phyloP scores from a whole-genome alignment of 1,140 invertebrate genomes.

The Heliconius hermathena region DNA sequence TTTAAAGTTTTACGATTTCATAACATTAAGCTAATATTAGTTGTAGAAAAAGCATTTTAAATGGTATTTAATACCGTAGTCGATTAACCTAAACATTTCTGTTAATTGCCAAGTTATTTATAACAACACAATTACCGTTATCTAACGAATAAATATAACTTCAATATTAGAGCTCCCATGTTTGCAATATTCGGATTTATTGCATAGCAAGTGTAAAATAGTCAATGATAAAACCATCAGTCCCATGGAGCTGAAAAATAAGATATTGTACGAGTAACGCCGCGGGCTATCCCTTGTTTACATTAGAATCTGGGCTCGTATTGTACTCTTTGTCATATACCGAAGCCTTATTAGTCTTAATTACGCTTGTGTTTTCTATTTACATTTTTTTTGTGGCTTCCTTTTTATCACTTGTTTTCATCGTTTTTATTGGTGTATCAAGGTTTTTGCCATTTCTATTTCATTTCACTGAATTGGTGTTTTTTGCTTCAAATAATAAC shows the following conservation, averaged over 20 bases:
- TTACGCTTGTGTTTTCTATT: slow-evolving; percentile 57
- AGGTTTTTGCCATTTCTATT: slow-evolving; percentile 39
- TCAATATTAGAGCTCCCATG: slow-evolving; percentile 1
- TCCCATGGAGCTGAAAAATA: slow-evolving; percentile 17
- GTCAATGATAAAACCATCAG: slow-evolving; percentile 23
- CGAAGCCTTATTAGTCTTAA: slow-evolving; percentile 65
- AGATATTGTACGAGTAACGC: slow-evolving; percentile 29
- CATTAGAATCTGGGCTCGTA: slow-evolving; percentile 43
- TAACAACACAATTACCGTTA: slow-evolving; percentile 9
- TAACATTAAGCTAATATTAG: too few species aligned
- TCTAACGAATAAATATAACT: slow-evolving; percentile 4
- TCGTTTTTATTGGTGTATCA: slow-evolving; percentile 15
- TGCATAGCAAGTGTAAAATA: slow-evolving; percentile 22
- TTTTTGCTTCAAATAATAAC: slow-evolving; percentile 13
- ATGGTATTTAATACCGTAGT: too few species aligned
- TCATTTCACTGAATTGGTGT: slow-evolving; percentile 14
- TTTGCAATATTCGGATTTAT: slow-evolving; percentile 16
- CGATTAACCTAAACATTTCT: background rate
- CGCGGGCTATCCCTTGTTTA: slow-evolving; percentile 28
- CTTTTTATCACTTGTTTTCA: slow-evolving; percentile 52
- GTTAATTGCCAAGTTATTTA: background rate
- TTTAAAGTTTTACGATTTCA: too few species aligned
- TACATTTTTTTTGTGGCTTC: slow-evolving; percentile 54
- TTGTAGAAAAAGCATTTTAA: too few species aligned
- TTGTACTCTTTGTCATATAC: slow-evolving; percentile 56